phyloP scores from a whole-genome alignment of 2,113 vertebrate genomes.

The Menidia beryllina region DNA sequence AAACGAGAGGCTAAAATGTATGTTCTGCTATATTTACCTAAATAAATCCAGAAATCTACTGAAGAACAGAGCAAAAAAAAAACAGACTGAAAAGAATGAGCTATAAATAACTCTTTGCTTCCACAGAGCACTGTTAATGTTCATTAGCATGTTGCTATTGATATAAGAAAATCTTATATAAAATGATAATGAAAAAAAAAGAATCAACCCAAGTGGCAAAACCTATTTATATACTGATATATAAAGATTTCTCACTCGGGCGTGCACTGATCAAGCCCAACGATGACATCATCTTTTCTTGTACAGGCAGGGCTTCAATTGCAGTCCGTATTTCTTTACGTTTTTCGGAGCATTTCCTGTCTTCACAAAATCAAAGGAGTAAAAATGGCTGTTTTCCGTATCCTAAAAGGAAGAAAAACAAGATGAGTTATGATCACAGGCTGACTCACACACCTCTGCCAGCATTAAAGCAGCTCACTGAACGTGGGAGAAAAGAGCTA shows the following conservation, averaged over 20 bases:
- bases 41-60: no score
- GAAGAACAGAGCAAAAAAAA: no score
- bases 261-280: not conserved
- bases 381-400: constrained; percentile 88
- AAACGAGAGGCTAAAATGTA: no score
- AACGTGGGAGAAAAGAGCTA: not conserved
- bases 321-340: constrained; percentile 73
- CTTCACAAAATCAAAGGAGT: constrained; percentile 89
- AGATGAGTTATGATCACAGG: not conserved
- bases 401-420: constrained; percentile 78
- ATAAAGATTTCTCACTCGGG: not conserved
- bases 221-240: not conserved
- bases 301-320: constrained; percentile 89
- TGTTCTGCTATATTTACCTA: no score
- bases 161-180: no score
- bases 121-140: no score
- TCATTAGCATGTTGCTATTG: no score
- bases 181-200: not conserved
- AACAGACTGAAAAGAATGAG: no score
- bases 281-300: constrained; percentile 89
- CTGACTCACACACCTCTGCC: not conserved
- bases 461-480: not conserved
- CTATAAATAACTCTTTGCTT: no score
- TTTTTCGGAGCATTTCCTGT: constrained; percentile 58
- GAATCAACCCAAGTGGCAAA: not conserved